Evolutionary conservation across 2,888 invertebrate genomes (phyloP), one percentile per base, ranked within the genome.

Genomic region (Drosophila kokeensis): DNA sequence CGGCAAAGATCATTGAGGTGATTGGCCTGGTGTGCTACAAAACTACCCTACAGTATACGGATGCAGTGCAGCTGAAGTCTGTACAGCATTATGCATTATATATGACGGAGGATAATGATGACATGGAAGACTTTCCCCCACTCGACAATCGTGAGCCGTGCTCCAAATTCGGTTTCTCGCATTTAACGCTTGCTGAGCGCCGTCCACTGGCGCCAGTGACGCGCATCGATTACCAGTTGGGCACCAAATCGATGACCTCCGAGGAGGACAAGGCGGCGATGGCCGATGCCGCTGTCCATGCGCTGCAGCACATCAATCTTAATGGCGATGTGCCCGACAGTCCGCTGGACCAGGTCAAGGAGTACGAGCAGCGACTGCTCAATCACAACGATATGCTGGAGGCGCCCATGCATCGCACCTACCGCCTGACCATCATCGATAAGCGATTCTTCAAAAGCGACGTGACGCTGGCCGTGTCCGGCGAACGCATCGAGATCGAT

Each of bases 61-160:
- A 95, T 72, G 72, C 68, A 61, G 93, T 95, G 83, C 92, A 93
- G 27, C 94, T 96, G 55, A 95, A 95, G 83, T 95, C 95, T 42
- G 94, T 96, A 24, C 94, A 94, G 63, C 95, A 96, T 89, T 99
- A 98, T 92, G 97, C 97, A 50, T 94, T 99, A 64, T 98, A 97
- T 91, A 98, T 99, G 92, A 98, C 98, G 32, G 99, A 99, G 93
- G 99, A 99, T 90, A 98, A 98, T 91, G 99, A 99, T 2, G 93
- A 92, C 58, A 90, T 92, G 89, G 98, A 98, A 93, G 99, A 98
- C 86, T 98, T 99, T 92, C 98, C 99, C 0, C 96, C 97, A 82
- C 94, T 99, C 15, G 98, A 98, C 91, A 95, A 96, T 18, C 95
- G 95, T 72, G 99, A 99, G 93, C 96, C 96, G 2, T 97, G 99